A percentile compares a stretch with the other conserved stretches of the same genome.
These are phyloP conservation scores for Pelodiscus sinensis DNA, from an alignment of 2,113 vertebrate species.

Conservation along the genomic window DNA sequence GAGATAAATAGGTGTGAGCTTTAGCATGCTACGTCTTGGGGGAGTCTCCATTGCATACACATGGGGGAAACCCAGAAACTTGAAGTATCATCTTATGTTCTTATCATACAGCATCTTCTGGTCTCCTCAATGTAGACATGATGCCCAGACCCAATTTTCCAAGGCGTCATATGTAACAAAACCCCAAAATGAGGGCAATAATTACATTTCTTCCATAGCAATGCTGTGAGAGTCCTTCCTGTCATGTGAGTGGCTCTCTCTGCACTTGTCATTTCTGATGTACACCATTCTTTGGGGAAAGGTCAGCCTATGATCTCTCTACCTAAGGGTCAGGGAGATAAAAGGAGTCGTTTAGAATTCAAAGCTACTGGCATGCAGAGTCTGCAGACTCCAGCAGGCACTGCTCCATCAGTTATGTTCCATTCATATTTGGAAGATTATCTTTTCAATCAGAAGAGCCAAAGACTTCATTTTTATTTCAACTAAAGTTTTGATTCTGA, in stretches of 20 bases:
- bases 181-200: background rate
- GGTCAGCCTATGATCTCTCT: background rate
- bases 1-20: background rate
- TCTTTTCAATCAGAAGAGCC: background rate
- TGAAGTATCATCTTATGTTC: too few relatives aligned
- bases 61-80: background rate
- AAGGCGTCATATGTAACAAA: fast-evolving
- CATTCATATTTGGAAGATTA: background rate
- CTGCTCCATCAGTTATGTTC: background rate
- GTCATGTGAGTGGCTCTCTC: background rate
- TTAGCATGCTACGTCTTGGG: fast-evolving
- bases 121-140: fast-evolving
- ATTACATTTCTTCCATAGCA: background rate
- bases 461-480: background rate
- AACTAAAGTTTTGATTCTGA: background rate
- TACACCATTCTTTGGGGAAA: fast-evolving
- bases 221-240: background rate
- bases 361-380: background rate
- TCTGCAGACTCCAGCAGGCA: background rate
- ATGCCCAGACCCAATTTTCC: background rate
- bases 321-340: background rate
- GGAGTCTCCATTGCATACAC: fast-evolving
- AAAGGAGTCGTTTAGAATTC: background rate
- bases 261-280: fast-evolving
- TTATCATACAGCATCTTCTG: background rate